These are phyloP conservation scores for Pheosia gnoma DNA, from an alignment of 2,888 invertebrate species.

Conservation along the genomic window DNA sequence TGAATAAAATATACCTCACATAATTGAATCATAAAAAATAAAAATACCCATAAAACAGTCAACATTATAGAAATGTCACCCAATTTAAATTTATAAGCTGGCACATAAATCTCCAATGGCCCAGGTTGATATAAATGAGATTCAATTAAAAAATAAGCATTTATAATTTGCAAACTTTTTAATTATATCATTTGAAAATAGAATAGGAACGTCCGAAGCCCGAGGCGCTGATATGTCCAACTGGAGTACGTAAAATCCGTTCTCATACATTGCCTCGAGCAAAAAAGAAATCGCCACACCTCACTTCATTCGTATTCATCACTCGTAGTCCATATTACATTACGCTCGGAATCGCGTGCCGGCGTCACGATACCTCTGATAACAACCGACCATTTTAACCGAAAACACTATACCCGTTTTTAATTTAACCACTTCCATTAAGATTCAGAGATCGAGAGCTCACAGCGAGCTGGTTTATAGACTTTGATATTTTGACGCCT, in stretches of 20 bases:
- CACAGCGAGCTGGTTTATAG: slow-evolving; percentile 41
- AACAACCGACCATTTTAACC: slow-evolving; percentile 39
- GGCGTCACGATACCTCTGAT: slow-evolving; percentile 63
- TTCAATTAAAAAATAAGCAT: slow-evolving; percentile 23
- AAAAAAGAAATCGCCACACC: slow-evolving; percentile 69
- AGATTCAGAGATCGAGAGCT: slow-evolving; percentile 25
- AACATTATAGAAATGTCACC: slow-evolving; percentile 1
- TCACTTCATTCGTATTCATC: slow-evolving; percentile 73
- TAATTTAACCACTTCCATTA: slow-evolving; percentile 15
- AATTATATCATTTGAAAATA: slow-evolving; percentile 2
- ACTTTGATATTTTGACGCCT: slow-evolving; percentile 73
- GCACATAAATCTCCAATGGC: neutral
- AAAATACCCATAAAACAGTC: slow-evolving; percentile 1
- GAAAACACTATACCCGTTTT: slow-evolving; percentile 18
- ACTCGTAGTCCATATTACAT: slow-evolving; percentile 73
- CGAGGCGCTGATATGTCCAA: slow-evolving; percentile 33
- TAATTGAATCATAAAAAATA: slow-evolving; percentile 3
- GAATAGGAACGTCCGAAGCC: slow-evolving; percentile 23
- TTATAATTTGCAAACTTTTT: slow-evolving; percentile 27
- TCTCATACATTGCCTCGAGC: slow-evolving; percentile 39
- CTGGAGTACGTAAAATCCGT: slow-evolving; percentile 40
- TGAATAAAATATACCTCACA: slow-evolving; percentile 2
- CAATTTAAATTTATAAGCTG: neutral
- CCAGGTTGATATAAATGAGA: slow-evolving; percentile 12
- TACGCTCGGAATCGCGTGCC: slow-evolving; percentile 74